Base-by-base conservation (phyloP, 2,113 vertebrate species). In the Mungos mungo region DNA sequence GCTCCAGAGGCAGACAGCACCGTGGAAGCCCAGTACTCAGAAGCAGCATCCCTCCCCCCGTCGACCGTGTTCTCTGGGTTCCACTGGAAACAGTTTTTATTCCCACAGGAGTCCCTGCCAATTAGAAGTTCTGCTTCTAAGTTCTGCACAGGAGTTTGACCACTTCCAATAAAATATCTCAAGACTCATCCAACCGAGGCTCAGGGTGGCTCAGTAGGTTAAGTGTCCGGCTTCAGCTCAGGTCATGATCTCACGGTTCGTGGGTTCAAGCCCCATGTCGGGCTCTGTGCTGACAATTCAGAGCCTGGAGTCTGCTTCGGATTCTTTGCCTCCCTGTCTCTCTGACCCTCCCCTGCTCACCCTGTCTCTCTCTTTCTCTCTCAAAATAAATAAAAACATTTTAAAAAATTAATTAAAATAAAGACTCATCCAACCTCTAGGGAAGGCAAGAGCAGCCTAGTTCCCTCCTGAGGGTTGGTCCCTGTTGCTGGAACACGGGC, bases 101-200 rank as follows among this genome's bases (percentile, higher is more conserved):
- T 98, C 92, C 88, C 91, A 80, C 94, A 94, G 80, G 92, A 97
- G 96, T 81, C 23, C 94, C 72, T 88, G 92, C 93, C 93, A 74
- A 95, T 94, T 88, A 97, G 97, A 98, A 96, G 41, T 71, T 98
- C 97, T 97, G 94, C 66, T 98, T 96, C 97, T 19, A 82, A 76
- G 85, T 91, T 63, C 65, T 50, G 31, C n/a, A 25, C 12, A 38
- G 74, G 25, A 83, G 90, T 23, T 33, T 79, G 13, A 13, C 12
- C 98, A 90, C 95, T n/a, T 23, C 84, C 90, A 74, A 80, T 41
- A 92, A 31, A 54, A 86, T 86, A 82, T 76, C 93, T 98, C 50
- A 0, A 98, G 95, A 97, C 95, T 96, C 96, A 95, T 41, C 41
- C 41, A 41, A 41, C 41, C 41, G 41, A 41, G 41, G 41, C 41